Base-by-base conservation (phyloP, 2,113 vertebrate genomes). In the Prinia subflava region DNA sequence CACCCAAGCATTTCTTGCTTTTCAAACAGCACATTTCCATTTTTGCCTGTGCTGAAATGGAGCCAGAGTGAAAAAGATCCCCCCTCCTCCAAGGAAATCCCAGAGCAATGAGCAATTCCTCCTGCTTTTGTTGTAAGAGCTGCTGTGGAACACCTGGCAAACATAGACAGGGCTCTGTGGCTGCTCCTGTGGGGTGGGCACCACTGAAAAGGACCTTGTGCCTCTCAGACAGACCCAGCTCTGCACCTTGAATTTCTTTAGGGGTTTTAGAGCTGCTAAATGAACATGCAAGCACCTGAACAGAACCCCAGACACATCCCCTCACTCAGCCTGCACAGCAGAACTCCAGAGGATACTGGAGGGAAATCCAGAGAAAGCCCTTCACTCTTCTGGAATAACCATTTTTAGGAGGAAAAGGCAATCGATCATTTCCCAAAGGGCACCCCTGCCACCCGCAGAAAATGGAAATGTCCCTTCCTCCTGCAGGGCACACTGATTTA, bases 221-320 rank as follows among this genome's bases (percentile, higher is more conserved):
- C 17, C 62, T 28, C 52, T 55, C 79, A 50, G 3, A 35, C 25
- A 70, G 8, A 49, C 17, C 70, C 47, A 44, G 13, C 6, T 3
- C 41, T 37, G 63, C 16, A 56, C 60, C 27, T 2, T 0, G 20
- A 5, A 33, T 2, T 7, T 30, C 5, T 11, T 31, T 0, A 12
- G 18, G 24, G 30, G 16, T 25, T 83, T 64, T 5, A 22, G 5
- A 50, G 33, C 0, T 44, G 46, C 47, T 49, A 19, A 50, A 9
- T 6, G 9, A 35, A 7, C 1, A 22, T 49, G 75, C 28, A 20
- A 52, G 39, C 55, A 30, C 1, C 6, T 6, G 33, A n/a, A 6
- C 6, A 57, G 71, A 50, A 23, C 3, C 21, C 28, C 53, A 68
- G 31, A 42, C 52, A 27, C 30, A n/a, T 6, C 59, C 49, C 12